Evolutionary conservation across 2,113 vertebrate species (phyloP), one percentile per base, ranked within the genome.

Genomic region (Agelaius phoeniceus): DNA sequence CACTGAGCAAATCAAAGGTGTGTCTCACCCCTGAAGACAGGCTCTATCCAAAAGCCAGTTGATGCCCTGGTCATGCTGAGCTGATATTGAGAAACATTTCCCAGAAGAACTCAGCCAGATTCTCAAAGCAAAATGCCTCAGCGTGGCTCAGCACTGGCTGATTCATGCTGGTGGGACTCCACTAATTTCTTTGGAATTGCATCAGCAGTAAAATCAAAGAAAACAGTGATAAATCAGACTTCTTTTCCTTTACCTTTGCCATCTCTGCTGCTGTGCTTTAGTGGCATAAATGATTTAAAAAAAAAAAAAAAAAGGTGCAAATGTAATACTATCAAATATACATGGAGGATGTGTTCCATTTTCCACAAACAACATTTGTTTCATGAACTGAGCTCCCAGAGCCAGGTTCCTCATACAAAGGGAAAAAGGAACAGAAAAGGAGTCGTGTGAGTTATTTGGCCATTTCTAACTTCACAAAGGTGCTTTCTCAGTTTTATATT

Each of bases 1-100:
- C 89, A 91, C 41, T 76, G 66, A 87, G 67, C 51, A 88, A 85
- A 91, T 55, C 75, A 89, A 80, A 93, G 87, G 74, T 66, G 67
- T 48, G 46, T 39, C 63, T 93, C 52, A 68, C 49, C 69, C 63
- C 54, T 3, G 7, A 77, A 83, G 68, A 87, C 3, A 55, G 49
- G 63, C 51, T 69, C 62, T 21, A 43, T 33, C 82, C 82, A 88
- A 39, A 44, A 87, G 51, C 58, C 63, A 43, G 37, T 2, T 28
- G 71, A 82, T 76, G 77, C n/a, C 84, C 61, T 48, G 9, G 7
- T 90, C 61, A 20, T 39, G 49, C 80, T 92, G 83, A 92, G 79
- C 43, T 44, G 57, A 87, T 67, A 78, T 13, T 49, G 57, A 84
- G 91, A 96, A 89, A 52, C 54, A 65, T 84, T 93, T 91, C 80